Evolutionary conservation across 53 echinoderm and acorn worm species (phyloP), one percentile per base, ranked within the genome.

Genomic region (Holothuria scabra): DNA sequence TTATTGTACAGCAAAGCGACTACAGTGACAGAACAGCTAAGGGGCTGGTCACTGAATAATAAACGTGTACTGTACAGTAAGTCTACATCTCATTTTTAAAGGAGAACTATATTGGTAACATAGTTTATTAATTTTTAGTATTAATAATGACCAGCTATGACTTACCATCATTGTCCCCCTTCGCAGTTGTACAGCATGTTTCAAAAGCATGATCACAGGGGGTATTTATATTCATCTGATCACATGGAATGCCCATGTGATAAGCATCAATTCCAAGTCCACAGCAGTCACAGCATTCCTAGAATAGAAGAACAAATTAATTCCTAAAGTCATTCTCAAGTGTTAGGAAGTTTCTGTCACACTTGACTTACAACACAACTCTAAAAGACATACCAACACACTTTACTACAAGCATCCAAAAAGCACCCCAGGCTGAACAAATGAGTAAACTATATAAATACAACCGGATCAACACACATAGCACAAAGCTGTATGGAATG

Each of bases 221-320:
- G 67, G 87, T 88, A 14, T 92, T 92, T 3, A 94, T 85, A 52
- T 56, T 87, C 66, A 88, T 83, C 21, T 84, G 60, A 8, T 93
- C 89, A 61, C 95, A 95, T 12, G 87, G 86, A 4, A 91, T 87
- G 37, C 82, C 83, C 76, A 64, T 62, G 31, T 79, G 83, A 58
- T 86, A 91, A 13, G 95, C 95, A 29, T 84, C 31, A 21, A 93
- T 62, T 55, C 95, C 95, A 69, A 95, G 94, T 38, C 88, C 94
- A 90, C 97, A 97, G 72, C 97, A 97, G 23, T 94, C 86, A 79
- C 97, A 94, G 28, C 82, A 81, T 81, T 81, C 82, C 82, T 81
- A 64, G 65, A 81, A 64, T 64, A 81, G 44, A 81, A 63, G 64
- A 64, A 57, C 58, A 78, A 78, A 78, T 78, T 78, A 24, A 78